Evolutionary conservation across 1,140 invertebrate genomes (phyloP), one percentile per base, ranked within the genome.

Genomic region (Brachionus sp.): DNA sequence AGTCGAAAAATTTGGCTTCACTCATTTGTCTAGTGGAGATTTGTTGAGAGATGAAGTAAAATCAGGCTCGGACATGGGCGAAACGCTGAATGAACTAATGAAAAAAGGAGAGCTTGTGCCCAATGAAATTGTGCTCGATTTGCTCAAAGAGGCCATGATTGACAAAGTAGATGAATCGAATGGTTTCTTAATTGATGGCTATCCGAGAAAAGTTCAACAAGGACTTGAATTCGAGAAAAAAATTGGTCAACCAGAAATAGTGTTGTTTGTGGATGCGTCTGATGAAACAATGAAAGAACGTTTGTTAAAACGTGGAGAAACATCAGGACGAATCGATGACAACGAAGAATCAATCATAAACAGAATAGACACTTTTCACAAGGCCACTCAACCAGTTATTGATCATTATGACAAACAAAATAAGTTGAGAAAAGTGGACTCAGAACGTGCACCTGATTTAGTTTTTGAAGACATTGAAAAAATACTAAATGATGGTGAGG

Each of bases 171-270:
- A 95, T 86, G 98, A 97, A 89, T 92, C 92, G 85, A 93, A 94
- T 19, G 93, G 93, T 53, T 99, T 99, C 88, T 90, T 99, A 0
- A 94, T 99, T 85, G 98, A 99, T 90, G 98, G 98, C 5, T 99
- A 99, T 88, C 98, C 98, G 25, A 91, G 98, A 23, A 99, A 98
- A 89, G 91, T 96, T 87, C 93, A 99, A 88, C 99, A 99, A 89
- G 88, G 90, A 0, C 92, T 93, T 23, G 96, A 97, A 89, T 93
- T 94, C 0, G 91, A 93, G 68, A 90, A 98, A 9, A 91, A 93
- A 85, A 50, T 83, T 62, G 75, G 46, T 16, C 16, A 53, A 16
- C 53, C 46, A 0, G 53, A 62, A 53, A 96, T 95, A 88, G 94
- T 99, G 0, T 88, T 99, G 5, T 97, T 96, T 87, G 94, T 99